Evolutionary conservation across 2,797 vertebrate genomes (phyloP).

Genomic region (Paratrypauchen microcephalus): DNA sequence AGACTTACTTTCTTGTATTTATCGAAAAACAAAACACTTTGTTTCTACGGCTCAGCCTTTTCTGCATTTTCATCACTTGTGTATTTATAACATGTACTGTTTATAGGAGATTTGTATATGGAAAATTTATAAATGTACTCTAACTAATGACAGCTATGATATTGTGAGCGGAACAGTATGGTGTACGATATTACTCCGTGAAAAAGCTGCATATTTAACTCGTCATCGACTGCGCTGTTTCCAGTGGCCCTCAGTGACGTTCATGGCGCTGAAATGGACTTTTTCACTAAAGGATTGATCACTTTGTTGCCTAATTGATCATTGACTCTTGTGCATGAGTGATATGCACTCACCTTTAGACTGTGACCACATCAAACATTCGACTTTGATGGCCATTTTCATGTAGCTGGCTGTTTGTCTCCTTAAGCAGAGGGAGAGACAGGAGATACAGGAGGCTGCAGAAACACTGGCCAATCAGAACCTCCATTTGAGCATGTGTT

Average conservation of each 20-base stretch:
- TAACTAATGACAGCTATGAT: conserved; percentile 75
- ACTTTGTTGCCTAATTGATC: conserved; percentile 63
- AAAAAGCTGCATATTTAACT: conserved; percentile 64
- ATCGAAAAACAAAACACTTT: conserved; percentile 57
- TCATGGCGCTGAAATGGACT: conserved; percentile 42
- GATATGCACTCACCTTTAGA: conserved; percentile 54
- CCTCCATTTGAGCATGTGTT: conserved; percentile 38
- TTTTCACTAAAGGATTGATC: conserved; percentile 40
- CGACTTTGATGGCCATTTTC: conserved; percentile 36
- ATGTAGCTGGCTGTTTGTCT: conserved; percentile 50
- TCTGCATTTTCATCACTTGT: conserved; percentile 15
- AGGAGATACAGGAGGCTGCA: neutral
- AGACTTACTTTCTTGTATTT: conserved; percentile 61
- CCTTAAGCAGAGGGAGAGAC: conserved; percentile 18
- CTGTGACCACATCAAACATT: conserved; percentile 50
- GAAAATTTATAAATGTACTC: conserved; percentile 76
- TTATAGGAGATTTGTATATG: conserved; percentile 80
- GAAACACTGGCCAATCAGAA: conserved; percentile 27
- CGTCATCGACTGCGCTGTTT: conserved; percentile 67
- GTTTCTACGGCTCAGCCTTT: conserved; percentile 54
- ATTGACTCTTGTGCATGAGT: conserved; percentile 44
- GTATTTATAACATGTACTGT: conserved; percentile 79
- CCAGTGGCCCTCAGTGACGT: conserved; percentile 38
- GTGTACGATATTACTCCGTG: conserved; percentile 58
- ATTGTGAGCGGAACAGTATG: conserved; percentile 67